A percentile compares a stretch with the other conserved stretches of the same genome.
These are phyloP conservation scores for Tinea pellionella DNA, from an alignment of 2,888 invertebrate species.

Conservation along the genomic window DNA sequence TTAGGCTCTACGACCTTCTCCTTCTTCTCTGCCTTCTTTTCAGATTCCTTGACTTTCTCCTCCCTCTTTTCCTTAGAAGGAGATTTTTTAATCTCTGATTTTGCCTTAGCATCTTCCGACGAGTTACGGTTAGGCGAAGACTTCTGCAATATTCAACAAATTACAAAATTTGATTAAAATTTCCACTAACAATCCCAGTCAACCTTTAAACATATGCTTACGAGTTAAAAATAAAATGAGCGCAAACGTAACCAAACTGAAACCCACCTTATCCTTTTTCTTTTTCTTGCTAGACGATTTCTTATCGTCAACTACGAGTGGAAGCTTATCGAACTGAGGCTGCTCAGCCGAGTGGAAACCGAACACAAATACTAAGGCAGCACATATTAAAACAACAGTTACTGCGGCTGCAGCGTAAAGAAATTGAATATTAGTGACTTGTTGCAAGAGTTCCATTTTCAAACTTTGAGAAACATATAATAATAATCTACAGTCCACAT, in stretches of 20 bases:
- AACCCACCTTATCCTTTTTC: conserved; percentile 79
- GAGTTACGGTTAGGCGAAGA: conserved; percentile 73
- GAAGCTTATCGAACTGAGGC: conserved; percentile 82
- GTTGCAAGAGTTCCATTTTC: conserved; percentile 71
- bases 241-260: conserved; percentile 19
- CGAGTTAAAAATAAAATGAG: conserved; percentile 66
- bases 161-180: background rate
- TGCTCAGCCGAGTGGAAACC: conserved; percentile 84
- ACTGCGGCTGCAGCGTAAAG: conserved; percentile 68
- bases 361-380: conserved; percentile 80
- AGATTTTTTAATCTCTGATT: conserved; percentile 71
- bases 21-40: conserved; percentile 49
- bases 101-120: conserved; percentile 66
- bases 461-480: conserved; percentile 29
- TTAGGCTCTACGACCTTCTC: conserved; percentile 45
- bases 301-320: conserved; percentile 72
- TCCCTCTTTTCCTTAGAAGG: conserved; percentile 67
- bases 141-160: conserved; percentile 50
- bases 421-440: conserved; percentile 69
- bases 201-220: conserved; percentile 43
- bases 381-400: conserved; percentile 76
- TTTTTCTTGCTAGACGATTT: conserved; percentile 76
- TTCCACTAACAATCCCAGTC: conserved; percentile 25
- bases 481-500: conserved; percentile 48
- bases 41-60: conserved; percentile 63